Conservation (phyloP, 2,888 invertebrate species). For the Caradrina clavipalpis region DNA sequence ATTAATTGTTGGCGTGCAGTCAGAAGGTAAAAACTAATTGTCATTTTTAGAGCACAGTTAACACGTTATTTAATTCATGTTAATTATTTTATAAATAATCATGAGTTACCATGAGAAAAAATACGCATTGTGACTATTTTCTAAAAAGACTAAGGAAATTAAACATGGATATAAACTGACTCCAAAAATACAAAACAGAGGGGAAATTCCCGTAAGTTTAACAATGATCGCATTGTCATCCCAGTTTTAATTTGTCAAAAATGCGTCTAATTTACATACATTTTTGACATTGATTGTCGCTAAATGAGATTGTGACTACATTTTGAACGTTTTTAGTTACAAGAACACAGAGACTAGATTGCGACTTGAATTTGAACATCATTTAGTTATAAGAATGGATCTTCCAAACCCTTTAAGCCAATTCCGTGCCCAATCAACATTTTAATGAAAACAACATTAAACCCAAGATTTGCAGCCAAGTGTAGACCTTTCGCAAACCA, state of each 20-base stretch:
- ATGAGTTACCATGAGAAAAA: not conserved
- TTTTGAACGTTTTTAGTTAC: too few species aligned
- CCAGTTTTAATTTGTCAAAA: too few species aligned
- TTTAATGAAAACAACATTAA: slow-evolving; percentile 63
- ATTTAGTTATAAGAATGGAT: too few species aligned
- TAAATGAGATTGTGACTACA: too few species aligned
- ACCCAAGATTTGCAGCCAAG: slow-evolving; percentile 71
- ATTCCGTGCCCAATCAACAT: slow-evolving; percentile 57
- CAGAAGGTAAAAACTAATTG: not conserved
- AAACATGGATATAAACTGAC: slow-evolving; percentile 7
- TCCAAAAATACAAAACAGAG: slow-evolving; percentile 13
- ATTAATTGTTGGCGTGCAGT: slow-evolving; percentile 43
- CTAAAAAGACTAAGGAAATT: not conserved
- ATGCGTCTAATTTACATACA: too few species aligned
- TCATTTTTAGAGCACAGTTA: slow-evolving; percentile 30
- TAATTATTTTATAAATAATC: slow-evolving; percentile 30
- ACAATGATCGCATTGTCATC: too few species aligned
- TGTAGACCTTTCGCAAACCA: slow-evolving; percentile 79
- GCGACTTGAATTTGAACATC: too few species aligned
- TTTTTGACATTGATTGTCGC: too few species aligned
- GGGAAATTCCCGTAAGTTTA: too few species aligned
- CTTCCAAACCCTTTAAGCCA: slow-evolving; percentile 45
- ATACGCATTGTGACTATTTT: not conserved
- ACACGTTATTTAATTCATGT: slow-evolving; percentile 25
- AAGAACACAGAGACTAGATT: too few species aligned